Percentiles rank a stretch among this genome's conserved stretches.
Conservation (phyloP, 2,888 invertebrate species). For the Agrilus cyanescens region DNA sequence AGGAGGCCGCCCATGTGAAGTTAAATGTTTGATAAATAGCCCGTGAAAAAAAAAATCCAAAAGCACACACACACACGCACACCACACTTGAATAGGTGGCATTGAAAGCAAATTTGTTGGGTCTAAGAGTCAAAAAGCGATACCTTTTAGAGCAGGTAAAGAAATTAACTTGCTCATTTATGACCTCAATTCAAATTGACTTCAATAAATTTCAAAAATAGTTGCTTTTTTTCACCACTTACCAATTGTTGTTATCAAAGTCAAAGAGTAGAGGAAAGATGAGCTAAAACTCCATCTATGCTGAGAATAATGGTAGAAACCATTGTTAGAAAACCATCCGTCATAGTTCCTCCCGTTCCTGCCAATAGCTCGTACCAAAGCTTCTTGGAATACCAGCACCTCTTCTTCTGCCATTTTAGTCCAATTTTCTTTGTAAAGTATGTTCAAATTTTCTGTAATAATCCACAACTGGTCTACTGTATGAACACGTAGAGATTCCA, state of each 20-base stretch:
- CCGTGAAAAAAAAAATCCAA: too few relatives aligned
- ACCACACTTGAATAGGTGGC: too few relatives aligned
- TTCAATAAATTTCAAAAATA: neutral
- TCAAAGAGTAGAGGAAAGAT: slow-evolving; percentile 84
- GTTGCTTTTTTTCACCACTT: slow-evolving; percentile 32
- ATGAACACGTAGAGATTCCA: slow-evolving; percentile 42
- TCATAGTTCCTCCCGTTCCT: slow-evolving; percentile 19
- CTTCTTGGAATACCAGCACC: slow-evolving; percentile 72
- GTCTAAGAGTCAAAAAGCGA: too few relatives aligned
- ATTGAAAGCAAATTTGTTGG: too few relatives aligned
- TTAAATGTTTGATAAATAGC: too few relatives aligned
- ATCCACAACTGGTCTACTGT: slow-evolving; percentile 77
- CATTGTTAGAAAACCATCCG: slow-evolving; percentile 36
- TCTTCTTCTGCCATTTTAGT: slow-evolving; percentile 77
- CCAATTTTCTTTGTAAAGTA: slow-evolving; percentile 86
- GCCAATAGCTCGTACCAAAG: slow-evolving; percentile 39
- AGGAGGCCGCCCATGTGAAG: too few relatives aligned
- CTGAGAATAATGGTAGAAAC: slow-evolving; percentile 30
- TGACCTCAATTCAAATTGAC: neutral
- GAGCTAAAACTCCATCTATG: slow-evolving; percentile 86
- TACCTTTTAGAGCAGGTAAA: too few relatives aligned
- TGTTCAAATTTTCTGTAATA: slow-evolving; percentile 77
- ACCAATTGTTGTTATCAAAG: slow-evolving; percentile 92
- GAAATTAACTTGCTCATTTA: too few relatives aligned
- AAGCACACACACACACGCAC: too few relatives aligned